Base-by-base conservation (phyloP, 35 echinoderm and acorn worm species). In the Heliocidaris erythrogramma region DNA sequence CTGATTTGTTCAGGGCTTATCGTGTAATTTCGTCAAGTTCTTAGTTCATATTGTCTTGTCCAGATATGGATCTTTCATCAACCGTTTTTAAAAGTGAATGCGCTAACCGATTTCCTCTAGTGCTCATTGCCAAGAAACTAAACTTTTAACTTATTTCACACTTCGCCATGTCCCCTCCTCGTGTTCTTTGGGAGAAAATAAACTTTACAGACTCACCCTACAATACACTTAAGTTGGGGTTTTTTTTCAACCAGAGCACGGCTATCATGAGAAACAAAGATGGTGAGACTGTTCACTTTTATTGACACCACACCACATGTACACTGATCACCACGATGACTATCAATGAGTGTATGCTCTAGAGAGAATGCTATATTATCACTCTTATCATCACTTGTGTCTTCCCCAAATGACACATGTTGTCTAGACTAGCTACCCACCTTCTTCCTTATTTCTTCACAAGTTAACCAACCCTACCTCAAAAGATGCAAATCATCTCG, bases 301-400 rank as follows among this genome's bases (percentile, higher is more conserved):
- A 18, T 78, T 78, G 65, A 27, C 65, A 78, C 65, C 65, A 10
- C 10, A 56, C 8, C 52, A 56, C 52, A 56, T 56, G 49, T 52
- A 52, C 49, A 13, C 7, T 52, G 52, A 56, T 56, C 10, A 78
- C 35, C n/a, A 27, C 18, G 27, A 78, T 78, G 65, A 78, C 65
- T n/a, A 78, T 17, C 18, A n/a, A 78, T 78, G 65, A 78, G 65
- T 78, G 65, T 27, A 78, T 7, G 18, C 65, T 78, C 65, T 17
- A 27, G 65, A 78, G 65, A 27, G 27, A 27, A 78, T 3, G 18
- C 0, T n/a, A 13, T 78, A 24, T 78, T 27, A 78, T 78, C 65
- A 78, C 21, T 78, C 65, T 78, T 78, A 78, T 78, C 65, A 78
- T 78, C 65, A 78, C 65, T 78, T 78, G 65, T 78, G 18, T 78